phyloP scores from a whole-genome alignment of 1,140 invertebrate species.

The Drosophila willistoni region DNA sequence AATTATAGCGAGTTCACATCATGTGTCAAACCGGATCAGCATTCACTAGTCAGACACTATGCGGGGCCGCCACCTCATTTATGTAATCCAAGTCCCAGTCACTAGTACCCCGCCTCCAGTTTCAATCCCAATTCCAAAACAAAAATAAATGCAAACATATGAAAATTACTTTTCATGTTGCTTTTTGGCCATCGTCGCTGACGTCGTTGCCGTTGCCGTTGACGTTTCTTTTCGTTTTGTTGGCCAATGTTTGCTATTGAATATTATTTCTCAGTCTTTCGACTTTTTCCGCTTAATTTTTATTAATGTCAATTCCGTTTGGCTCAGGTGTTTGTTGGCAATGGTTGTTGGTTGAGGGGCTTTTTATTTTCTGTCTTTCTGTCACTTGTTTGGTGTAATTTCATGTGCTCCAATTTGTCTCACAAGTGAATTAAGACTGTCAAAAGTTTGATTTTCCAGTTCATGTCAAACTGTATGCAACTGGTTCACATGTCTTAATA shows the following conservation, averaged over 20 bases:
- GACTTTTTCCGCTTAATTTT: conserved; percentile 43
- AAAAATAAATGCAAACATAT: conserved; percentile 59
- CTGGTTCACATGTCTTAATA: not conserved
- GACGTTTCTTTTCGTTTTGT: conserved; percentile 23
- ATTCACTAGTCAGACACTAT: conserved; percentile 13
- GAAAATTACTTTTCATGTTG: conserved; percentile 36
- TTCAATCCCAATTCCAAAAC: no score
- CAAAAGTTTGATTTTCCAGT: conserved; percentile 51
- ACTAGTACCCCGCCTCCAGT: not conserved
- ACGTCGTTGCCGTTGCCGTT: no score
- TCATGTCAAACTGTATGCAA: conserved; percentile 23
- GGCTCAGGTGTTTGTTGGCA: conserved; percentile 46
- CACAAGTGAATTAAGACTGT: conserved; percentile 53
- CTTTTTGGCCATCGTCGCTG: conserved; percentile 11
- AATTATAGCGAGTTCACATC: conserved; percentile 21
- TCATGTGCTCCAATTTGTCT: conserved; percentile 56
- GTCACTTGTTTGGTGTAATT: conserved; percentile 50
- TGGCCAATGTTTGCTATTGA: conserved; percentile 67
- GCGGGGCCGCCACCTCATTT: conserved; percentile 30
- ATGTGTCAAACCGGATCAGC: conserved; percentile 69
- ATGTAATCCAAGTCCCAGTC: conserved; percentile 61
- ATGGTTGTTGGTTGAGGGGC: conserved; percentile 2
- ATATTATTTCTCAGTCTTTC: conserved; percentile 37
- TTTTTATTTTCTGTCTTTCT: conserved; percentile 12
- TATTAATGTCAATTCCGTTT: conserved; percentile 30